A percentile compares a stretch with the other conserved stretches of the same genome.
Conservation (phyloP, 1,140 invertebrate genomes). For the Formica exsecta region DNA sequence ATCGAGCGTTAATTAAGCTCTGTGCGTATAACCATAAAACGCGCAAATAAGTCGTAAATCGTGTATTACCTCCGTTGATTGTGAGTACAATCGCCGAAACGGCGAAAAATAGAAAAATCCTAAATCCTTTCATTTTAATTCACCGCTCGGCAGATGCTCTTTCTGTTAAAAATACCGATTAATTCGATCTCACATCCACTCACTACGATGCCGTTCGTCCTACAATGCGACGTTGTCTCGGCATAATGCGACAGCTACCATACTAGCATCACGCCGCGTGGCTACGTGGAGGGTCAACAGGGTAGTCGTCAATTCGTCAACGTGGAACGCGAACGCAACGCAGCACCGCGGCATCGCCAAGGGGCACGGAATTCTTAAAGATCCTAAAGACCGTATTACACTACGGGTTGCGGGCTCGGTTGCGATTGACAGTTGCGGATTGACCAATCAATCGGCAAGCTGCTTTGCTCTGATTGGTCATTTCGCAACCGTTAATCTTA, state of each 20-base stretch:
- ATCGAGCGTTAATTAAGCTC: not conserved
- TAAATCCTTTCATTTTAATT: slow-evolving; percentile 87
- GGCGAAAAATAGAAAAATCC: slow-evolving; percentile 87
- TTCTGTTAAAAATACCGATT: slow-evolving; percentile 59
- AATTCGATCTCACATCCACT: slow-evolving; percentile 51
- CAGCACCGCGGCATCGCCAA: slow-evolving; percentile 22
- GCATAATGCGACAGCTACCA: slow-evolving; percentile 57
- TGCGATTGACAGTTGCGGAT: too few species aligned
- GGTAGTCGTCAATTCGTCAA: slow-evolving; percentile 77
- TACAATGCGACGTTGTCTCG: slow-evolving; percentile 21
- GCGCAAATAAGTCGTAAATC: slow-evolving; percentile 12
- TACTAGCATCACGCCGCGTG: slow-evolving; percentile 29
- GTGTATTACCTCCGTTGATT: slow-evolving; percentile 86
- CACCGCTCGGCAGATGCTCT: not conserved
- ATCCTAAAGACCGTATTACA: too few species aligned
- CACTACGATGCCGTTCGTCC: slow-evolving; percentile 59
- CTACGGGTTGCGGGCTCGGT: too few species aligned
- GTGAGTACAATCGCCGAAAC: slow-evolving; percentile 88
- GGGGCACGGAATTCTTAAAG: not conserved
- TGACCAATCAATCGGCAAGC: too few species aligned
- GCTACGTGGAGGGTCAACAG: slow-evolving; percentile 78
- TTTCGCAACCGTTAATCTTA: too few species aligned
- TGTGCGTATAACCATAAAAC: not conserved
- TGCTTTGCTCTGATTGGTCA: too few species aligned
- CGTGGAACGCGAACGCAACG: slow-evolving; percentile 74